Evolutionary conservation across 1,140 invertebrate species (phyloP).

Genomic region (Dinothrombium tinctorium): DNA sequence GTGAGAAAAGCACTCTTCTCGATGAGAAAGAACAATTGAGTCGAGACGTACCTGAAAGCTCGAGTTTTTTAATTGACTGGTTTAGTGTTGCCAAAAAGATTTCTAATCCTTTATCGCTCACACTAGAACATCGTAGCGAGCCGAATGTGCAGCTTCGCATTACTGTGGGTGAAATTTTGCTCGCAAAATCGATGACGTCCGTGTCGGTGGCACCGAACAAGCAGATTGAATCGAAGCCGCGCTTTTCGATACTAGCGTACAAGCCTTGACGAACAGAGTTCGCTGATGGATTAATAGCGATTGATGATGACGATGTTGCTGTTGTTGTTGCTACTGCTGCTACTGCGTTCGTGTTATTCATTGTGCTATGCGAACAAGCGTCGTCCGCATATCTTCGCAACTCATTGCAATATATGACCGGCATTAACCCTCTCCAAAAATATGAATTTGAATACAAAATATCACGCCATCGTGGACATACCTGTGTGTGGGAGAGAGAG

Average conservation of each 20-base stretch:
- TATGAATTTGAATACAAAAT: slow-evolving; percentile 48
- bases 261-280: slow-evolving; percentile 4
- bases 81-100: slow-evolving; percentile 27
- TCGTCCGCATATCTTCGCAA: slow-evolving; percentile 20
- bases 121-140: slow-evolving; percentile 53
- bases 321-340: neutral
- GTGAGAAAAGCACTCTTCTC: no score
- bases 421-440: slow-evolving; percentile 57
- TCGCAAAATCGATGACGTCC: slow-evolving; percentile 61
- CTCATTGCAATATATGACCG: slow-evolving; percentile 55
- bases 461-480: slow-evolving; percentile 59
- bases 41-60: slow-evolving; percentile 5
- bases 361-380: neutral
- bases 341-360: neutral
- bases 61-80: slow-evolving; percentile 14
- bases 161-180: slow-evolving; percentile 55
- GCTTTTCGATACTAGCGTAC: slow-evolving; percentile 32
- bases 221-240: slow-evolving; percentile 59
- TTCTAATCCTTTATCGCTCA: slow-evolving; percentile 66
- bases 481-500: slow-evolving; percentile 24
- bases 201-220: slow-evolving; percentile 62
- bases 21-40: neutral
- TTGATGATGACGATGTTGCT: neutral
- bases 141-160: slow-evolving; percentile 30
- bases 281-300: no score